phyloP scores from a whole-genome alignment of 2,888 invertebrate species.

The Sisyra nigra region DNA sequence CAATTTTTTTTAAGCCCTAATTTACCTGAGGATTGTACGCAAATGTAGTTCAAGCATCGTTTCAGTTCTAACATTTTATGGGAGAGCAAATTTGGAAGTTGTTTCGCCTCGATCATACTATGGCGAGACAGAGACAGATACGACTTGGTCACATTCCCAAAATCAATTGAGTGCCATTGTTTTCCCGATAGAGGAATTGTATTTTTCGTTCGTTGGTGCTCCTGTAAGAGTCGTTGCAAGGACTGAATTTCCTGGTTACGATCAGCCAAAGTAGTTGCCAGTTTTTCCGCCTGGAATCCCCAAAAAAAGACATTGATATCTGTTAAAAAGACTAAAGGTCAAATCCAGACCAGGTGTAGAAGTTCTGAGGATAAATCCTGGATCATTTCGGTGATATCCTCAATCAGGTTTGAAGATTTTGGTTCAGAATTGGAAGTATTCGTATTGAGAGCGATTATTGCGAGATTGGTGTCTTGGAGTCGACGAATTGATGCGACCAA shows the following conservation, averaged over 20 bases:
- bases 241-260: conserved; percentile 15
- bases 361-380: conserved; percentile 27
- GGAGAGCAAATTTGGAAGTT: conserved; percentile 16
- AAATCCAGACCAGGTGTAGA: conserved; percentile 21
- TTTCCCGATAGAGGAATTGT: not conserved
- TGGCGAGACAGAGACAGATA: conserved; percentile 9
- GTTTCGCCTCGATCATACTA: conserved; percentile 10
- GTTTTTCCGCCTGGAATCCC: conserved; percentile 18
- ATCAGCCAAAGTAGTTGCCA: conserved; percentile 16
- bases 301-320: conserved; percentile 9
- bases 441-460: conserved; percentile 11
- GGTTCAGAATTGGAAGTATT: not conserved
- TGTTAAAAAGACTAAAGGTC: conserved; percentile 2
- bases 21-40: conserved; percentile 26
- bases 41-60: conserved; percentile 25
- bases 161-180: conserved; percentile 11
- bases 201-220: conserved; percentile 4
- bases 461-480: conserved; percentile 23
- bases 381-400: conserved; percentile 21
- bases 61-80: conserved; percentile 27
- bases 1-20: conserved; percentile 7
- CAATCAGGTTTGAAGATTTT: not conserved
- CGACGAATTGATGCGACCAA: conserved; percentile 25
- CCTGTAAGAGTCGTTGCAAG: conserved; percentile 11
- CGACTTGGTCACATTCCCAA: not conserved